These are phyloP conservation scores for Smittia aterrima DNA, from an alignment of 2,888 invertebrate species.

Conservation along the genomic window DNA sequence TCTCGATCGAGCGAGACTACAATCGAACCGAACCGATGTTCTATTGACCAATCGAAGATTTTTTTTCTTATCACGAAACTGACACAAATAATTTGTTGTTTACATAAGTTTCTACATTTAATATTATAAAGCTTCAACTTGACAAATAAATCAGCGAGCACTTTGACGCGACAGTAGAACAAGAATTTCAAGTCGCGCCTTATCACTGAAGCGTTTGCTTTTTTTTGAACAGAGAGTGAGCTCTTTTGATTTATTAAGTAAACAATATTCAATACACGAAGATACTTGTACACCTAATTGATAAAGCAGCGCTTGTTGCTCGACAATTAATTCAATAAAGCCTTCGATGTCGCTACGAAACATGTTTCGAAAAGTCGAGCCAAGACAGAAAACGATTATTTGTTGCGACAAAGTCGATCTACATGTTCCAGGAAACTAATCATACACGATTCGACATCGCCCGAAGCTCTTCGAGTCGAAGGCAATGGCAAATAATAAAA, in stretches of 20 bases:
- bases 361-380: not conserved
- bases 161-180: not conserved
- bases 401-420: not conserved
- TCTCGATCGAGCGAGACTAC: not conserved
- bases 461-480: not conserved
- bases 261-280: not conserved
- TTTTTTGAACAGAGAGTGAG: not conserved
- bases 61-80: conserved; percentile 10
- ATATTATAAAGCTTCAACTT: not conserved
- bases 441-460: not conserved
- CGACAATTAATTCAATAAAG: not conserved
- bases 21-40: not conserved
- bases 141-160: not conserved
- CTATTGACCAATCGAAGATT: not conserved
- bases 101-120: not conserved
- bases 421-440: not conserved
- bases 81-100: conserved; percentile 12
- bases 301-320: not conserved
- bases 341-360: not conserved
- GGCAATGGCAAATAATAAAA: not conserved
- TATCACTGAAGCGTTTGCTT: not conserved
- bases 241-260: conserved; percentile 14
- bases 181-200: not conserved
- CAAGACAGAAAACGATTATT: not conserved
- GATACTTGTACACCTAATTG: not conserved